Base-by-base conservation (phyloP, 53 echinoderm and acorn worm species). In the Paracentrotus lividus region DNA sequence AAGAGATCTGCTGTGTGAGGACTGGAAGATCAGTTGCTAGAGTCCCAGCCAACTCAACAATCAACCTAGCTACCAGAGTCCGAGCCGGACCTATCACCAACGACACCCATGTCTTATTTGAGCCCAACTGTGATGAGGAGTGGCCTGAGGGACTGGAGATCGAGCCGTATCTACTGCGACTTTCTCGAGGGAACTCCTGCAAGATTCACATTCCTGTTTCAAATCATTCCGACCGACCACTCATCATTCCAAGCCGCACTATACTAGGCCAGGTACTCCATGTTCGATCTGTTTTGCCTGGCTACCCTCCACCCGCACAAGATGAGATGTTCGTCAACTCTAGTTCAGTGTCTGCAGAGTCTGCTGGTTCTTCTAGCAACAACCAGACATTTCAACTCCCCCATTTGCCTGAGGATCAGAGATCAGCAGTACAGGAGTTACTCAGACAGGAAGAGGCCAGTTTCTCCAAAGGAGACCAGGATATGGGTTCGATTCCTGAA, bases 401-500 rank as follows among this genome's bases (percentile, higher is more conserved):
- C 77, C 90, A 90, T 26, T 65, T 95, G 13, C 42, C 84, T 8
- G 26, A 18, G 20, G 76, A 57, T 23, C 88, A 95, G 84, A 55
- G 56, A 33, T 4, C 0, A 1, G 36, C 68, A 0, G 95, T 60
- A 68, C n/a, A 58, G 27, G 32, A 88, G n/a, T 92, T 95, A 87
- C 29, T 95, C 10, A 52, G 29, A 60, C 93, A 94, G 29, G 95
- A 96, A 69, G 77, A 44, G 32, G 34, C 49, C 31, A 92, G 89
- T 20, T 95, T 95, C 69, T 66, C 94, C 9, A 91, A 45, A 21
- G 92, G 94, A 49, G 95, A 95, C 49, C 44, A 68, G 12, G 94
- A 95, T 49, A 68, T 95, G 55, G 93, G 95, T 26, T 54, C 32
- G 21, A 95, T 95, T 34, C 67, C 56, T 14, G 61, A 49, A 47